Percentiles rank a stretch among this genome's conserved stretches.
These are phyloP conservation scores for Pithecia hirsuta DNA, from an alignment of 2,797 vertebrate species.

Conservation along the genomic window DNA sequence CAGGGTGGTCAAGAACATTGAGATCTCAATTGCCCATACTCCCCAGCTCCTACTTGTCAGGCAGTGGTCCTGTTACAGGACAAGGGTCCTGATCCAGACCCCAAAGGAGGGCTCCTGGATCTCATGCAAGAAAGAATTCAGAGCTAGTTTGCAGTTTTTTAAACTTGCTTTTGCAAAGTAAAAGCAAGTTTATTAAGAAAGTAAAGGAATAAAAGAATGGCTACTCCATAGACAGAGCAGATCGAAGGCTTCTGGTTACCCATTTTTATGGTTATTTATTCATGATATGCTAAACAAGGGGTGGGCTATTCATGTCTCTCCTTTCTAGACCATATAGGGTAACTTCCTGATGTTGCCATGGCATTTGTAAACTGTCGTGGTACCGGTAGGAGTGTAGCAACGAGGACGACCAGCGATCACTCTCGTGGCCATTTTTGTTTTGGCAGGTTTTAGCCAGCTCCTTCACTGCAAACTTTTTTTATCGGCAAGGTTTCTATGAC, in stretches of 20 bases:
- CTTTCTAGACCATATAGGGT: background rate
- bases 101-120: background rate
- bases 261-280: background rate
- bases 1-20: background rate
- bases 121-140: fast-evolving
- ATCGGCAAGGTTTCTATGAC: background rate
- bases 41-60: background rate
- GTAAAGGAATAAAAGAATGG: background rate
- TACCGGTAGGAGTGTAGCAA: background rate
- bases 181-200: background rate
- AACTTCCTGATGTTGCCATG: background rate
- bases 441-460: background rate
- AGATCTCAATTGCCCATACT: fast-evolving
- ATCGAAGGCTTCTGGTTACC: background rate
- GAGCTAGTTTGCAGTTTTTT: background rate
- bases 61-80: background rate
- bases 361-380: background rate
- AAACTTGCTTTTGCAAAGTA: too few relatives aligned
- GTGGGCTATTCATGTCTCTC: background rate
- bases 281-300: background rate
- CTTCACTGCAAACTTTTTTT: background rate
- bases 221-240: background rate
- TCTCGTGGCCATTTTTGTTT: background rate
- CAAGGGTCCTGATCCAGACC: background rate
- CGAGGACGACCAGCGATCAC: background rate